Evolutionary conservation across 2,888 invertebrate genomes (phyloP).

Genomic region (Parnassius orleans): DNA sequence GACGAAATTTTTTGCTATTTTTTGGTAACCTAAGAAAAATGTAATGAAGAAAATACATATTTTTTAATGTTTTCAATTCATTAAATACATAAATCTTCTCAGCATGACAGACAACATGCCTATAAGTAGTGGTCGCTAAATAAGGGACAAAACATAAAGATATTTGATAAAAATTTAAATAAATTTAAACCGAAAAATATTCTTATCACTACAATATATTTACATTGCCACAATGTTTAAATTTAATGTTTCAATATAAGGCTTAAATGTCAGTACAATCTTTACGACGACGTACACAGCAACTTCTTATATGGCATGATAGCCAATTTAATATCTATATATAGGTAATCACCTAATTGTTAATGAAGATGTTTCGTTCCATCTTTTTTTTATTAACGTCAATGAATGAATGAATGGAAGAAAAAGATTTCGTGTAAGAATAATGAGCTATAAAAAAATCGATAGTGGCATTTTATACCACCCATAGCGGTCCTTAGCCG

Average conservation of each 20-base stretch:
- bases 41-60: too few species aligned
- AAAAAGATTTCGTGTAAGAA: constrained; percentile 10
- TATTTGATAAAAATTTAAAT: too few species aligned
- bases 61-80: too few species aligned
- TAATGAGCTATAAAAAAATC: constrained; percentile 9
- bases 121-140: too few species aligned
- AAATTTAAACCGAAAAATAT: too few species aligned
- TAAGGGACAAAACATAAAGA: too few species aligned
- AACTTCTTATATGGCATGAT: constrained; percentile 16
- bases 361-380: constrained; percentile 22
- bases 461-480: constrained; percentile 42
- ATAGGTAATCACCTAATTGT: constrained; percentile 18
- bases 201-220: background rate
- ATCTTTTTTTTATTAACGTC: constrained; percentile 16
- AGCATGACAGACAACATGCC: too few species aligned
- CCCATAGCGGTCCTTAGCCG: constrained; percentile 32
- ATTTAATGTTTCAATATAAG: constrained; percentile 23
- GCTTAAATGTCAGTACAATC: constrained; percentile 18
- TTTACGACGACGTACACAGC: constrained; percentile 15
- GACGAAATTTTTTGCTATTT: too few species aligned
- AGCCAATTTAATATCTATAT: constrained; percentile 10
- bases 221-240: background rate
- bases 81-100: too few species aligned
- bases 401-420: constrained; percentile 7
- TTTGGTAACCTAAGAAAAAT: too few species aligned